These are phyloP conservation scores for Octodonta nipae DNA, from an alignment of 2,888 invertebrate genomes.

Conservation along the genomic window DNA sequence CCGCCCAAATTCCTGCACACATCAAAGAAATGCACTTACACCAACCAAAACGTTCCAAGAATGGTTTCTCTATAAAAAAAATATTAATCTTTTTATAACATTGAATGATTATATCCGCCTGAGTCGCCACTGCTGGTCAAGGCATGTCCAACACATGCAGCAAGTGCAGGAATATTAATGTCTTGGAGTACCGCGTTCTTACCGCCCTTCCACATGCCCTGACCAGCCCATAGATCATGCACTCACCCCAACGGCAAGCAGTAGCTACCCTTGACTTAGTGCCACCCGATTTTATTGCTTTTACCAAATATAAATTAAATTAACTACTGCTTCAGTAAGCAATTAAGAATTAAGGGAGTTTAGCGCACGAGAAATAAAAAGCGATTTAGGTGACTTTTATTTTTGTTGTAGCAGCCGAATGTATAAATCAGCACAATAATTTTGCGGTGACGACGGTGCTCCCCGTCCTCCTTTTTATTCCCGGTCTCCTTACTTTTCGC, in stretches of 20 bases:
- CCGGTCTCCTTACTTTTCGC: too few relatives aligned
- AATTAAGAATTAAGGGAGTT: constrained; percentile 37
- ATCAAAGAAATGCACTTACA: too few relatives aligned
- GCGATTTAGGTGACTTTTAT: constrained; percentile 35
- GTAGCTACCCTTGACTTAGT: constrained; percentile 20
- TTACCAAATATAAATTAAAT: constrained; percentile 38
- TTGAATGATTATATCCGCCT: too few relatives aligned
- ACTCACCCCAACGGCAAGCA: constrained; percentile 15
- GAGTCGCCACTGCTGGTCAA: constrained; percentile 25
- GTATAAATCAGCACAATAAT: constrained; percentile 23
- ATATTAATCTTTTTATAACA: too few relatives aligned
- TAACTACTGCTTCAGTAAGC: constrained; percentile 38
- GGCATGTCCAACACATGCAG: constrained; percentile 30
- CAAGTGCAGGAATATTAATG: constrained; percentile 36
- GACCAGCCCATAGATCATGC: constrained; percentile 36
- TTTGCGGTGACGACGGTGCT: constrained; percentile 17
- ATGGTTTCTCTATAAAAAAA: too few relatives aligned
- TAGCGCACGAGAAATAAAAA: constrained; percentile 32
- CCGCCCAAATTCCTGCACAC: too few relatives aligned
- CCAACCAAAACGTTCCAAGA: too few relatives aligned
- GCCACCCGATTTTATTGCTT: constrained; percentile 36
- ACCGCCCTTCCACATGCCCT: constrained; percentile 33
- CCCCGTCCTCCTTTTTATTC: constrained; percentile 15
- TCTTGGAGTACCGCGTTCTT: constrained; percentile 35
- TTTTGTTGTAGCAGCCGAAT: constrained; percentile 25